Evolutionary conservation across 2,797 vertebrate species (phyloP).

Genomic region (Delichon dasypus): DNA sequence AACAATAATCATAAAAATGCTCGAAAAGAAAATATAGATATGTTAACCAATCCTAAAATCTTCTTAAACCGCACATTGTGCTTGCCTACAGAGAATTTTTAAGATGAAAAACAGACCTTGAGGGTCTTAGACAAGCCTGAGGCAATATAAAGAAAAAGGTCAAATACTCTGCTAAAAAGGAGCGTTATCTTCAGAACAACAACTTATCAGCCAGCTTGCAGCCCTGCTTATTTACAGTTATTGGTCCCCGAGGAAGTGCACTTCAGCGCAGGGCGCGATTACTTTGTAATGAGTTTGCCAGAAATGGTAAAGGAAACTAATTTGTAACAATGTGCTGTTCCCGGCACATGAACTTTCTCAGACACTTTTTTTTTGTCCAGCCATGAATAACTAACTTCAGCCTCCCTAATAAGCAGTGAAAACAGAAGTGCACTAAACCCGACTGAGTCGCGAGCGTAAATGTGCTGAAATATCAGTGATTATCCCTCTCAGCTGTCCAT

Average conservation of each 20-base stretch:
- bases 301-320: slow-evolving; percentile 77
- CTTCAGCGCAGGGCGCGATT: slow-evolving; percentile 84
- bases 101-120: slow-evolving; percentile 87
- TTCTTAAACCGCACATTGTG: slow-evolving; percentile 72
- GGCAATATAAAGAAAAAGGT: slow-evolving; percentile 90
- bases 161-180: slow-evolving; percentile 89
- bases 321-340: slow-evolving; percentile 76
- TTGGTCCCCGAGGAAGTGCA: slow-evolving; percentile 89
- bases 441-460: not conserved
- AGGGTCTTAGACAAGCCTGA: slow-evolving; percentile 87
- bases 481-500: slow-evolving; percentile 65
- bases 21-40: slow-evolving; percentile 63
- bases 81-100: slow-evolving; percentile 81
- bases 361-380: slow-evolving; percentile 43
- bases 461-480: slow-evolving; percentile 66
- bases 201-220: slow-evolving; percentile 88
- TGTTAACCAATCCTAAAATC: slow-evolving; percentile 73
- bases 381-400: slow-evolving; percentile 64
- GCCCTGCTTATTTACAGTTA: slow-evolving; percentile 92
- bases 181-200: slow-evolving; percentile 88
- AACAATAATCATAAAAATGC: slow-evolving; percentile 66
- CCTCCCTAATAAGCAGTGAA: slow-evolving; percentile 64
- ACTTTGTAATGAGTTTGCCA: slow-evolving; percentile 90
- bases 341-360: slow-evolving; percentile 67
- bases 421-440: slow-evolving; percentile 61